phyloP scores from a whole-genome alignment of 2,888 invertebrate species.

The Nephrotoma flavescens region DNA sequence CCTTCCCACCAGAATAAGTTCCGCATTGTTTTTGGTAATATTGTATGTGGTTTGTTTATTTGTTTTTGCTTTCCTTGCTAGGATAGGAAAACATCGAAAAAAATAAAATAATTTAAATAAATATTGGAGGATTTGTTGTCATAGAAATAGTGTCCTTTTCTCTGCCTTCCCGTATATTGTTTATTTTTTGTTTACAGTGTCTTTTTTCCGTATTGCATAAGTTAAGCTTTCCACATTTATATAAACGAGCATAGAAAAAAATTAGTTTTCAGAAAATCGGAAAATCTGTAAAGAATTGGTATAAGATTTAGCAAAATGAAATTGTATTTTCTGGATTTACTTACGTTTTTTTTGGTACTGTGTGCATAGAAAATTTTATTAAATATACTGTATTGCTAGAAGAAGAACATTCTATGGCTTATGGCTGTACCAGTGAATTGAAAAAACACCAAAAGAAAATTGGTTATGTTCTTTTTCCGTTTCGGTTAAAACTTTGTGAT shows the following conservation, averaged over 20 bases:
- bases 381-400: background rate
- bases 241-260: background rate
- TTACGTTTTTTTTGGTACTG: background rate
- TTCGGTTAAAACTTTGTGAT: too few species aligned
- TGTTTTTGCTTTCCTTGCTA: background rate
- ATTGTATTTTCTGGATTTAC: too few species aligned
- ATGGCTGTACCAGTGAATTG: background rate
- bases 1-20: background rate
- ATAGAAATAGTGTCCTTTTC: background rate
- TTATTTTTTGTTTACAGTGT: background rate
- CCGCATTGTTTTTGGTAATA: background rate
- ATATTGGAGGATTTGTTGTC: background rate
- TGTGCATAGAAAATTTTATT: background rate
- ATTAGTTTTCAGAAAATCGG: background rate
- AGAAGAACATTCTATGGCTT: background rate
- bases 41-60: background rate
- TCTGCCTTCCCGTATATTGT: background rate
- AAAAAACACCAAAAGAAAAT: background rate
- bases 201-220: background rate
- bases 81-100: background rate
- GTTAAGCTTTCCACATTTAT: background rate
- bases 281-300: background rate
- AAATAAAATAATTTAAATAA: background rate
- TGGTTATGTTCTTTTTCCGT: background rate
- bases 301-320: background rate